These are phyloP conservation scores for Himalopsyche kuldschensis DNA, from an alignment of 2,888 invertebrate species.

Conservation along the genomic window DNA sequence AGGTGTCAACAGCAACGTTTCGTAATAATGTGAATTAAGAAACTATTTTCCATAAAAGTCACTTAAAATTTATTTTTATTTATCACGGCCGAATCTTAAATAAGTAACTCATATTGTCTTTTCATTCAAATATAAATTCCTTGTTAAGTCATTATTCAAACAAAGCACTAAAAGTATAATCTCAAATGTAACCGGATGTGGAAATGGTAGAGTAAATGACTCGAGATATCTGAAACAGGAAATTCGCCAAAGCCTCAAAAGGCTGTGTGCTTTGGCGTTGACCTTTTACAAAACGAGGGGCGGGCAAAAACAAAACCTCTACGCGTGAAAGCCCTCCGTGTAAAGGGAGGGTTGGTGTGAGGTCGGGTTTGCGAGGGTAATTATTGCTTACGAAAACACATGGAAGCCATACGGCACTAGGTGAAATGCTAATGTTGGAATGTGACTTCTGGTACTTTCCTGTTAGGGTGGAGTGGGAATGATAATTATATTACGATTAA, in stretches of 20 bases:
- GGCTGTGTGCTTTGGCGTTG: background rate
- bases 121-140: no score
- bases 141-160: no score
- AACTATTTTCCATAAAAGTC: no score
- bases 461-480: background rate
- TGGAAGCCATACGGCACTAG: background rate
- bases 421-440: background rate
- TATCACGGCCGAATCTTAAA: no score
- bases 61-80: no score
- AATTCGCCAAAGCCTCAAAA: background rate
- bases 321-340: background rate
- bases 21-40: no score
- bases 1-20: no score
- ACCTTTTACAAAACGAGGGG: background rate
- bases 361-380: background rate
- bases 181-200: background rate
- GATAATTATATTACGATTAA: background rate
- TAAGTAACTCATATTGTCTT: no score
- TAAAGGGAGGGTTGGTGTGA: background rate
- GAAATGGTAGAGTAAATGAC: background rate
- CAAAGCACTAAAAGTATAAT: background rate
- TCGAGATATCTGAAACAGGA: background rate
- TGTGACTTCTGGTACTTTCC: background rate
- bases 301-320: background rate
- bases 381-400: slow-evolving; percentile 1